These are phyloP conservation scores for Amblyjoppa proteus DNA, from an alignment of 2,888 invertebrate genomes.

Conservation along the genomic window DNA sequence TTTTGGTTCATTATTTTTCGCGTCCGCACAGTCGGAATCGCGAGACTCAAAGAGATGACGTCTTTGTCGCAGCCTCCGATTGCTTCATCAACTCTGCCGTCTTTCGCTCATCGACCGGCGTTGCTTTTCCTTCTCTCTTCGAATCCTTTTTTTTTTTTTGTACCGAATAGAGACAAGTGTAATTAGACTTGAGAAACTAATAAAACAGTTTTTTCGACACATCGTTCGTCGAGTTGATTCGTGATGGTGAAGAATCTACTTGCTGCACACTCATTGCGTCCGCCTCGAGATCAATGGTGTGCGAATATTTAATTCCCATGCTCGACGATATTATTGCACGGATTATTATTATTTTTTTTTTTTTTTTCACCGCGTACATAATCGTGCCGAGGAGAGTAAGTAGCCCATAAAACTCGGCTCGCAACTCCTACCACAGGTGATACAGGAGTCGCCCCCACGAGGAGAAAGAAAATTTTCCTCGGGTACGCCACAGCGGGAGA, in stretches of 20 bases:
- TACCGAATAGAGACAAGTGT: constrained; percentile 55
- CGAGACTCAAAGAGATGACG: constrained; percentile 24
- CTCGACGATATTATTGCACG: neutral
- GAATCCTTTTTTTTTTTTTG: constrained; percentile 39
- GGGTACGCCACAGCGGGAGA: constrained; percentile 7
- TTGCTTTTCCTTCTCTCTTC: constrained; percentile 25
- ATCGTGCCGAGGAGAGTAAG: constrained; percentile 74
- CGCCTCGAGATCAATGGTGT: neutral
- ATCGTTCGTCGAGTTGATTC: neutral
- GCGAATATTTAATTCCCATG: constrained; percentile 10
- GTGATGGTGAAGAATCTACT: neutral
- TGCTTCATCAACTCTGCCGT: constrained; percentile 8
- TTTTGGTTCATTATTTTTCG: constrained; percentile 23
- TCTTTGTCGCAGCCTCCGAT: neutral
- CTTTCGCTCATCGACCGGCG: constrained; percentile 38
- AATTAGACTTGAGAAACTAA: constrained; percentile 60
- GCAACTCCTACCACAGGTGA: constrained; percentile 74
- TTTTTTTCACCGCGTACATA: constrained; percentile 50
- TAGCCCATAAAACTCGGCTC: constrained; percentile 80
- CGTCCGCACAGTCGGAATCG: constrained; percentile 58
- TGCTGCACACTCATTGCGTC: neutral
- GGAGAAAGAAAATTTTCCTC: constrained; percentile 79
- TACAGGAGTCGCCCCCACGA: constrained; percentile 77
- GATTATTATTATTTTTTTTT: constrained; percentile 1
- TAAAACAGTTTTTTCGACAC: constrained; percentile 47